A percentile compares a stretch with the other conserved stretches of the same genome.
Evolutionary conservation across 2,888 invertebrate genomes (phyloP).

Genomic region (Epirrhoe alternata): DNA sequence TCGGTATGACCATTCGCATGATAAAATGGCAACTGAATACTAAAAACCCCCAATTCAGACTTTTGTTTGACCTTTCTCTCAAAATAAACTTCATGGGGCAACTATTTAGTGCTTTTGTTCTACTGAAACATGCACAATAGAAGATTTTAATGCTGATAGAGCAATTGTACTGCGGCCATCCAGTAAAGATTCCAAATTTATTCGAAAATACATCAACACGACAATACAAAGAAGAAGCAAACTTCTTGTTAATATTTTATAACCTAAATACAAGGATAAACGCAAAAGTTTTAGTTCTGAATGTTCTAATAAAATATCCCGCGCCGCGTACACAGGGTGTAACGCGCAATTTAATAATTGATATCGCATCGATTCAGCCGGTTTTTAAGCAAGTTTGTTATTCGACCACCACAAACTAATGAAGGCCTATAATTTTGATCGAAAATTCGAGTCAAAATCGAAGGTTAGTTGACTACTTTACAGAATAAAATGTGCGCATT

Average conservation of each 20-base stretch:
- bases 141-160: too few species aligned
- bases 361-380: conserved; percentile 61
- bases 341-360: conserved; percentile 67
- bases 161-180: too few species aligned
- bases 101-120: too few species aligned
- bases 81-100: too few species aligned
- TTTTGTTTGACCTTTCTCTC: too few species aligned
- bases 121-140: too few species aligned
- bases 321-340: conserved; percentile 71
- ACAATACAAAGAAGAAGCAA: background rate
- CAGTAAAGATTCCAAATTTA: too few species aligned
- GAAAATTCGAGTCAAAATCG: conserved; percentile 48
- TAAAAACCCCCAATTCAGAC: background rate
- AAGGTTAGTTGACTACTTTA: conserved; percentile 35
- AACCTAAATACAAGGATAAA: conserved; percentile 8
- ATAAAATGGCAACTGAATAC: background rate
- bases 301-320: conserved; percentile 8
- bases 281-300: conserved; percentile 1
- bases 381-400: conserved; percentile 56
- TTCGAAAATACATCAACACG: too few species aligned
- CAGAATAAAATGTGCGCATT: conserved; percentile 46
- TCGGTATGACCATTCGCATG: background rate
- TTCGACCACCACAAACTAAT: conserved; percentile 47
- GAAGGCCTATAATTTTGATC: conserved; percentile 44
- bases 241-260: background rate